These are phyloP conservation scores for Acronicta alni DNA, from an alignment of 2,888 invertebrate species.

Conservation along the genomic window DNA sequence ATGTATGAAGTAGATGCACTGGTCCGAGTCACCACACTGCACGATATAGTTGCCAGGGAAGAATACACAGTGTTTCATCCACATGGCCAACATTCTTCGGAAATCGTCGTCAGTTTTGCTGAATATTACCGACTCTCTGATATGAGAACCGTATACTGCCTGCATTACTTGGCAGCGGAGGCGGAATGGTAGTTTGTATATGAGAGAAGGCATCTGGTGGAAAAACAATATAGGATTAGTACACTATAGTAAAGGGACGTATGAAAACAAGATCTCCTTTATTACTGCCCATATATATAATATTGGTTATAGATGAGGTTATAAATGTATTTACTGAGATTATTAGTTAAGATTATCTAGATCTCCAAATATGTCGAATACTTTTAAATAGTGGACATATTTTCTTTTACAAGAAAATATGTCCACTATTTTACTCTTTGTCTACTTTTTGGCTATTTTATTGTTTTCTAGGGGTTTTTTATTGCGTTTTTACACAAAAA, in stretches of 20 bases:
- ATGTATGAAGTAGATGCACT: conserved; percentile 89
- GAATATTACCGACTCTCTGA: conserved; percentile 86
- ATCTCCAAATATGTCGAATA: too few species aligned
- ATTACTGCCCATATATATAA: too few species aligned
- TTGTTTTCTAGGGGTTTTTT: too few species aligned
- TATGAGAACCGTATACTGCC: conserved; percentile 84
- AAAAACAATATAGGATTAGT: not conserved
- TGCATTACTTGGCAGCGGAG: conserved; percentile 85
- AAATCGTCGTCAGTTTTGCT: conserved; percentile 84
- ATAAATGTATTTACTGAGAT: not conserved
- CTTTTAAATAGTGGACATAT: too few species aligned
- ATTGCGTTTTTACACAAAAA: too few species aligned
- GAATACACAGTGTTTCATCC: conserved; percentile 86
- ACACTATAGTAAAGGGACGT: not conserved
- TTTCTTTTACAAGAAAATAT: too few species aligned
- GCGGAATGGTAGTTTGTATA: conserved; percentile 79
- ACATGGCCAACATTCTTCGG: conserved; percentile 83
- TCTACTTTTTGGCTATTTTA: too few species aligned
- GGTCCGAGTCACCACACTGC: conserved; percentile 87
- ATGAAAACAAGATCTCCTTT: too few species aligned
- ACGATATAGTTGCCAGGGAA: conserved; percentile 89
- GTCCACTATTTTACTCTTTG: too few species aligned
- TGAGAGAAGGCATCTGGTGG: conserved; percentile 77
- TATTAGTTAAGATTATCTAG: too few species aligned
- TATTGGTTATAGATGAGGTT: too few species aligned